Evolutionary conservation across 2,113 vertebrate species (phyloP).

Genomic region (Oreochromis aureus): DNA sequence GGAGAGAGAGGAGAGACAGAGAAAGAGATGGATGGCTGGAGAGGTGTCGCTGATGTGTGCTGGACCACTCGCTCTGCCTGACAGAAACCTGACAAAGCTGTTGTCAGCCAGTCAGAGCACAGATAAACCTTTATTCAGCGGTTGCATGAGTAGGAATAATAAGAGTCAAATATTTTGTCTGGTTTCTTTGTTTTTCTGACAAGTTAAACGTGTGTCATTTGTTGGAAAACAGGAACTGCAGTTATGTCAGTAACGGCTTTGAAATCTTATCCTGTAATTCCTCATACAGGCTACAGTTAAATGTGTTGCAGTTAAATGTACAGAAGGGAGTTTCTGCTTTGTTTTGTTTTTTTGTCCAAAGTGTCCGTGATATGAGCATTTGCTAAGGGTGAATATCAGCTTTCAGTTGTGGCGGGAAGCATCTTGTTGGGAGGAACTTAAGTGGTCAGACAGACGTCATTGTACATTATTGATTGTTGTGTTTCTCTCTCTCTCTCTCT

Average conservation of each 20-base stretch:
- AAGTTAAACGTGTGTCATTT: not conserved
- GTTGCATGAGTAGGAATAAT: constrained; percentile 16
- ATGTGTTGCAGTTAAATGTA: not conserved
- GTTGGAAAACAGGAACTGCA: constrained; percentile 6
- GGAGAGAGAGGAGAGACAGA: not conserved
- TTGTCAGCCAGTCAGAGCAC: constrained; percentile 39
- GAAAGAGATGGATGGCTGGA: constrained; percentile 56
- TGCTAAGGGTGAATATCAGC: constrained; percentile 30
- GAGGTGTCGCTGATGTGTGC: constrained; percentile 56
- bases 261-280: constrained; percentile 8
- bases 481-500: constrained; percentile 48
- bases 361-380: constrained; percentile 12
- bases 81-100: constrained; percentile 52
- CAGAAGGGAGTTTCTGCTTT: not conserved
- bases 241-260: not conserved
- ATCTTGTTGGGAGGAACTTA: constrained; percentile 52
- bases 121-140: constrained; percentile 47
- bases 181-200: constrained; percentile 26
- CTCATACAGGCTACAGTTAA: not conserved
- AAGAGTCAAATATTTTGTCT: constrained; percentile 43
- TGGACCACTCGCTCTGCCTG: constrained; percentile 44
- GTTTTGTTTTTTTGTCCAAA: not conserved
- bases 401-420: constrained; percentile 53
- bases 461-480: constrained; percentile 55
- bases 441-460: constrained; percentile 63